Percentiles rank a stretch among this genome's conserved stretches.
Evolutionary conservation across 2,113 vertebrate species (phyloP).

Genomic region (Melanerpes aurifrons): DNA sequence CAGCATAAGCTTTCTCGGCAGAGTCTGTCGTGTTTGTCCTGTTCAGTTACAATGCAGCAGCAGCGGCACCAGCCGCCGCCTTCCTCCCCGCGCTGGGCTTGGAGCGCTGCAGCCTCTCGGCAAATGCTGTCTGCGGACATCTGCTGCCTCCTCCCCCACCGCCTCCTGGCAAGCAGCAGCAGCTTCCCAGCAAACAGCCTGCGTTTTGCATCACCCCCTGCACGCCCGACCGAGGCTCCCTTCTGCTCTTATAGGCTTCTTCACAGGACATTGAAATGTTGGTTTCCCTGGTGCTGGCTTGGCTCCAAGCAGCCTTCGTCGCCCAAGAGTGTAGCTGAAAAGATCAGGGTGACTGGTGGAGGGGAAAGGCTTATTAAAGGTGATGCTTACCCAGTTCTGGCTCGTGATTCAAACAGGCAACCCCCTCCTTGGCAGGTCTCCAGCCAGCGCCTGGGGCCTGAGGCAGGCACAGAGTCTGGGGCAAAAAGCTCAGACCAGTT

Average conservation of each 20-base stretch:
- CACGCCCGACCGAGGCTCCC: neutral
- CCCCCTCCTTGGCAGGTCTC: conserved; percentile 15
- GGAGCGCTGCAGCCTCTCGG: neutral
- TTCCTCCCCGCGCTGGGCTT: neutral
- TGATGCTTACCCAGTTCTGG: neutral
- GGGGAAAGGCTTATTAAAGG: conserved; percentile 19
- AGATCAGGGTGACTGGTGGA: conserved; percentile 23
- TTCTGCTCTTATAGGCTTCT: conserved; percentile 44
- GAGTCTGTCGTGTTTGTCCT: neutral
- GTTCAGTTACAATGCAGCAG: conserved; percentile 14
- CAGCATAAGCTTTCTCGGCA: neutral
- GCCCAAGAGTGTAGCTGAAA: neutral
- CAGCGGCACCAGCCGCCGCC: conserved; percentile 28
- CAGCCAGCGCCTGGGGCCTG: neutral
- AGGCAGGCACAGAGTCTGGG: neutral
- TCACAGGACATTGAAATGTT: conserved; percentile 44
- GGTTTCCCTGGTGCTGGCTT: neutral
- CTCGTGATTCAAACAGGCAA: neutral
- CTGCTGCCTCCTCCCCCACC: conserved; percentile 61
- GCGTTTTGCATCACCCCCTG: conserved; percentile 6
- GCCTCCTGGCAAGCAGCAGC: conserved; percentile 39
- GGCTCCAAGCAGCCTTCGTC: conserved; percentile 28
- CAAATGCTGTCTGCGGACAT: conserved; percentile 52
- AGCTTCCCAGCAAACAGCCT: conserved; percentile 52
- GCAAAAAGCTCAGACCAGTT: neutral